These are phyloP conservation scores for Eristalis tenax DNA, from an alignment of 2,888 invertebrate genomes.

Conservation along the genomic window DNA sequence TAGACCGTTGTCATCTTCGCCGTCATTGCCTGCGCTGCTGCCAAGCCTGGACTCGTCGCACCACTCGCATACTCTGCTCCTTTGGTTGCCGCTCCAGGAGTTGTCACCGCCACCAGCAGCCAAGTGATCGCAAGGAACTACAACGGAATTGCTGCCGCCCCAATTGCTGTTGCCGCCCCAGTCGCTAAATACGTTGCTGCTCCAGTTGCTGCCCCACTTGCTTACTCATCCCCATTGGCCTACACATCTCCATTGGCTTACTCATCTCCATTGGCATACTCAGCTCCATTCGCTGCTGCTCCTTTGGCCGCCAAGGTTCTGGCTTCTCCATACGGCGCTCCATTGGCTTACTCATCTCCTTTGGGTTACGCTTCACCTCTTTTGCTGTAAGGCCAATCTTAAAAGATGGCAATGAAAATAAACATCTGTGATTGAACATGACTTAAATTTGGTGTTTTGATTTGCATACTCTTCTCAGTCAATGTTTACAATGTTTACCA, in stretches of 20 bases:
- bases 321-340: slow-evolving; percentile 6
- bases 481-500: neutral
- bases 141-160: slow-evolving; percentile 78
- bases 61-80: slow-evolving; percentile 74
- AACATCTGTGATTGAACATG: neutral
- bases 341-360: neutral
- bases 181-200: slow-evolving; percentile 82
- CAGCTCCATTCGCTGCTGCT: slow-evolving; percentile 12
- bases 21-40: slow-evolving; percentile 58
- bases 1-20: slow-evolving; percentile 63
- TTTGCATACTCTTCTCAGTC: no score
- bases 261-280: slow-evolving; percentile 5
- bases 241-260: slow-evolving; percentile 2
- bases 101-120: slow-evolving; percentile 75
- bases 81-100: slow-evolving; percentile 40
- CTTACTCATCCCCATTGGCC: slow-evolving; percentile 9
- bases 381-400: neutral
- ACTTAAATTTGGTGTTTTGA: neutral
- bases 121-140: slow-evolving; percentile 77
- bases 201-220: slow-evolving; percentile 74
- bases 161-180: slow-evolving; percentile 85
- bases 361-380: neutral
- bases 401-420: neutral
- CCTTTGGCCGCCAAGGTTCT: neutral
- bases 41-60: slow-evolving; percentile 58